phyloP scores from a whole-genome alignment of 1,140 invertebrate species.

The Musca vetustissima region DNA sequence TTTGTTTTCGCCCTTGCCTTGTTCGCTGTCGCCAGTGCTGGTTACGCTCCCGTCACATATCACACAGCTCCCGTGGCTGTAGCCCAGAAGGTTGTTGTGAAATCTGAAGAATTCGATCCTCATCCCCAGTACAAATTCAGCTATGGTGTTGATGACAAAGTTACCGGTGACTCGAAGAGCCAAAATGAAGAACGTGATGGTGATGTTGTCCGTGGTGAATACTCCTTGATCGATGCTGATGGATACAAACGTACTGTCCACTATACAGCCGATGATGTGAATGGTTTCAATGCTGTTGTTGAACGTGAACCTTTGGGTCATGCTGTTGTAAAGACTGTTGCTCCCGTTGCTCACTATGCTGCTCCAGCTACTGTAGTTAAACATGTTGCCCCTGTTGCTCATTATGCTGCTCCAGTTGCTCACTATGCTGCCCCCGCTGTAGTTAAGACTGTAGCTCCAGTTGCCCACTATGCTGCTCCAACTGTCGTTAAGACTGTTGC shows the following conservation, averaged over 20 bases:
- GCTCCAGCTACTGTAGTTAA: conserved; percentile 33
- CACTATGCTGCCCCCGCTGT: conserved; percentile 31
- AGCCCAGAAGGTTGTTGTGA: conserved; percentile 40
- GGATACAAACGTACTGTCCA: conserved; percentile 48
- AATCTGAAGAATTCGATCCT: conserved; percentile 43
- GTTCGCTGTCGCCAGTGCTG: conserved; percentile 47
- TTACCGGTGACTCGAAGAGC: conserved; percentile 61
- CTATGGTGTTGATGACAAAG: conserved; percentile 57
- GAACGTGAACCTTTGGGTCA: conserved; percentile 49
- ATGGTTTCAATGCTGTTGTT: conserved; percentile 58
- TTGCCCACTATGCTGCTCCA: conserved; percentile 27
- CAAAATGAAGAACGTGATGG: conserved; percentile 60
- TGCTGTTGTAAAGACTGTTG: conserved; percentile 27
- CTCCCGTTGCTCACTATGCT: conserved; percentile 36
- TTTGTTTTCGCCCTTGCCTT: conserved; percentile 47
- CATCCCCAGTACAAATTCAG: conserved; percentile 57
- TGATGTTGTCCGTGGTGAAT: conserved; percentile 36
- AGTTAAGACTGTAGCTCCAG: no score
- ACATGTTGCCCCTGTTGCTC: conserved; percentile 33
- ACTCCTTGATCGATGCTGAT: conserved; percentile 43
- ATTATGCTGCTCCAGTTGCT: conserved; percentile 30
- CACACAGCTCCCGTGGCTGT: conserved; percentile 44
- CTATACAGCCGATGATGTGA: conserved; percentile 57
- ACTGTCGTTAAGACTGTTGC: no score
- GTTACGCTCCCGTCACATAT: conserved; percentile 41